phyloP scores from a whole-genome alignment of 2,113 vertebrate genomes.

The Emydura subglobosa region DNA sequence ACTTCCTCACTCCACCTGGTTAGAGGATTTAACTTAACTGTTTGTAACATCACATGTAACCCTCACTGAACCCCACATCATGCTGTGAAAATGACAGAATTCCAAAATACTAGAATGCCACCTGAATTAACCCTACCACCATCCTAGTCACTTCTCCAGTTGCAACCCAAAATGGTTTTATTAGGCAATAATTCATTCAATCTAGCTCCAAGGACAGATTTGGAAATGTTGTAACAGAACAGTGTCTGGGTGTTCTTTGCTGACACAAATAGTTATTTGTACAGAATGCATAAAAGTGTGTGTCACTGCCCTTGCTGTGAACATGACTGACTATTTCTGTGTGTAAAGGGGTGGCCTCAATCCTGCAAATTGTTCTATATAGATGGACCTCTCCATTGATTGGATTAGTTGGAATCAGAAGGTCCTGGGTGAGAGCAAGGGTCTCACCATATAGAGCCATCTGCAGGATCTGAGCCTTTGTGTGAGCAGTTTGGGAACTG shows the following conservation, averaged over 20 bases:
- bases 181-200: not conserved
- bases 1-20: no score
- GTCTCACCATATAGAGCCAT: not conserved
- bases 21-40: not conserved
- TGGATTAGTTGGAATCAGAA: not conserved
- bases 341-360: not conserved
- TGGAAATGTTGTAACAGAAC: no score
- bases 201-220: no score
- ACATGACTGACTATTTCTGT: not conserved
- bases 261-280: no score
- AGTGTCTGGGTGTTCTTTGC: no score
- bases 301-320: not conserved
- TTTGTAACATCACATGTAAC: not conserved
- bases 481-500: not conserved
- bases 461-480: not conserved
- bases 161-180: not conserved
- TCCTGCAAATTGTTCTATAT: accelerated
- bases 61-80: not conserved
- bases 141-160: not conserved
- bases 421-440: not conserved
- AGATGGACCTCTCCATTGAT: not conserved
- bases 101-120: not conserved
- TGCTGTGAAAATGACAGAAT: not conserved
- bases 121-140: not conserved
- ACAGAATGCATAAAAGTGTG: not conserved